Base-by-base conservation (phyloP, 2,113 vertebrate genomes). In the Pluvianellus socialis region DNA sequence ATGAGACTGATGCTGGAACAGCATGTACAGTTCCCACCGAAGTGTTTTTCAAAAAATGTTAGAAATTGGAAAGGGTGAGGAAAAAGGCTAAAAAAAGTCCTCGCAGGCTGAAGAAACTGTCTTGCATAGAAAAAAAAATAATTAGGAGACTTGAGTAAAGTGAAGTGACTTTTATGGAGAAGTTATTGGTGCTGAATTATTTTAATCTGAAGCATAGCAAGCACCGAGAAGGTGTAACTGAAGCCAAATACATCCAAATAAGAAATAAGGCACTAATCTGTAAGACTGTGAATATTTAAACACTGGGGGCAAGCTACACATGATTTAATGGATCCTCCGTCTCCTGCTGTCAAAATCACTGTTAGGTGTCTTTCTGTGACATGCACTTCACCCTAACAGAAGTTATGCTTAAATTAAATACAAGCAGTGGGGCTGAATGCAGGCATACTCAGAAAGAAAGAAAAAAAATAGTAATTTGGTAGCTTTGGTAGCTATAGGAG, bases 401-500 rank as follows among this genome's bases (percentile, higher is more conserved):
- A 92, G 62, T 65, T 90, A 44, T 4, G 52, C 44, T 79, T 53
- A 82, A 79, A 84, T 81, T 74, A 87, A 92, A 88, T 35, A 72
- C 30, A 65, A 96, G 56, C 61, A 72, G 44, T 93, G 79, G 40
- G 77, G 35, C 59, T 84, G 52, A 89, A 89, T 10, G 23, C n/a
- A 87, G 47, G 30, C 80, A 79, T 49, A 65, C 5, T 68, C 30
- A 33, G 38, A 33, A 47, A 68, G 67, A 63, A 42, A 58, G 80
- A 62, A 79, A 47, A 42, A 52, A 65, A 85, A 49, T 44, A 24
- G 21, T 26, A 45, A 63, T 18, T 58, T 55, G 59, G 68, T 91
- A 76, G 68, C 74, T 77, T 95, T 65, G 53, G 87, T 95, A 92
- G 85, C 49, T 61, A 75, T 45, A 76, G 79, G 90, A 94, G 92